Evolutionary conservation across 1,140 invertebrate species (phyloP).

Genomic region (Callitettix versicolor): DNA sequence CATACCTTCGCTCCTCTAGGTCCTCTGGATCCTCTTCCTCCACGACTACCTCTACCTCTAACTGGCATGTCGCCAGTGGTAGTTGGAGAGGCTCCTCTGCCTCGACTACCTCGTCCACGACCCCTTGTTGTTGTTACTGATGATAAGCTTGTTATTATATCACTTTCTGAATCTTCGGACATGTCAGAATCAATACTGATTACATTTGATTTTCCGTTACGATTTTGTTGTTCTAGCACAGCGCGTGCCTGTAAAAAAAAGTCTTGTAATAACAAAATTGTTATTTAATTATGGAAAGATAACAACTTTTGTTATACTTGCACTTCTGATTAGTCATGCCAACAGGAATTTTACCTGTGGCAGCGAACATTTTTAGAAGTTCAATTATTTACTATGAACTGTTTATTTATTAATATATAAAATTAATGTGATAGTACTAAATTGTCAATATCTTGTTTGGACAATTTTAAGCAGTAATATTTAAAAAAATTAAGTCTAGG

Average conservation of each 20-base stretch:
- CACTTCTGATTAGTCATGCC: too few species aligned
- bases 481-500: too few species aligned
- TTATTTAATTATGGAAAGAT: background rate
- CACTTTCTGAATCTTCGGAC: background rate
- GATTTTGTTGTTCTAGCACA: background rate
- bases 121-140: background rate
- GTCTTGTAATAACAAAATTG: background rate
- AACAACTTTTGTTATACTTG: too few species aligned
- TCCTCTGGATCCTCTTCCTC: background rate
- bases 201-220: background rate
- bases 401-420: background rate
- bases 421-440: background rate
- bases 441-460: background rate
- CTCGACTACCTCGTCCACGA: conserved; percentile 7
- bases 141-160: background rate
- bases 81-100: background rate
- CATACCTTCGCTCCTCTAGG: background rate
- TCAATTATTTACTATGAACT: too few species aligned
- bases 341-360: too few species aligned
- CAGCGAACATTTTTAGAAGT: too few species aligned
- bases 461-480: too few species aligned
- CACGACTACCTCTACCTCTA: conserved; percentile 3
- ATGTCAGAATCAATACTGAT: background rate
- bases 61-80: background rate
- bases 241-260: background rate